These are phyloP conservation scores for Calypte anna DNA, from an alignment of 2,113 vertebrate genomes.

Conservation along the genomic window DNA sequence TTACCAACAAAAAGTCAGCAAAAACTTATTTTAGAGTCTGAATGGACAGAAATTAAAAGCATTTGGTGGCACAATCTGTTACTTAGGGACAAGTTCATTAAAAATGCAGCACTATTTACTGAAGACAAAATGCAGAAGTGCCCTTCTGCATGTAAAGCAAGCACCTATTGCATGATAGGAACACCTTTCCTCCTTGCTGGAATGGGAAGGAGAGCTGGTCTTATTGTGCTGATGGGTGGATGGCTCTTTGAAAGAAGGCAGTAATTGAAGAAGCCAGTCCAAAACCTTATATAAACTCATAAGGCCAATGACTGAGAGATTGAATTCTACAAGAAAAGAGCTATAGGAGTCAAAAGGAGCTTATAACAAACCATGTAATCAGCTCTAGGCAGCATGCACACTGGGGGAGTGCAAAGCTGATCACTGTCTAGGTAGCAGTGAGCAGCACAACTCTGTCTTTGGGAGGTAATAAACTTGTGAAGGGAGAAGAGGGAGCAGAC, in stretches of 20 bases:
- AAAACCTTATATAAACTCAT: neutral
- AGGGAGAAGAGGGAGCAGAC: neutral
- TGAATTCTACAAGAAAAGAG: neutral
- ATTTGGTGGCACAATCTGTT: constrained; percentile 10
- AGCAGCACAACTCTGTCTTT: neutral
- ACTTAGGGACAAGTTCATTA: constrained; percentile 41
- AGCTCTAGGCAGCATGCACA: neutral
- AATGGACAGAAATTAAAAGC: constrained; percentile 45
- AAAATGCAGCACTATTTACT: constrained; percentile 48
- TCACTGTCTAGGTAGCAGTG: neutral
- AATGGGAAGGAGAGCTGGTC: neutral
- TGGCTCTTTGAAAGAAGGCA: neutral
- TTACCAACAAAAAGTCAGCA: constrained; percentile 62
- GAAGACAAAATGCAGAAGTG: constrained; percentile 54
- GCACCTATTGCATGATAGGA: neutral
- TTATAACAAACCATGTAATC: neutral
- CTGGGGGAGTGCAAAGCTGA: neutral
- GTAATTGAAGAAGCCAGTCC: neutral
- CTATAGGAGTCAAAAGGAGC: neutral
- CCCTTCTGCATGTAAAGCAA: constrained; percentile 51
- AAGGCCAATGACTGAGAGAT: neutral
- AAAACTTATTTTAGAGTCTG: constrained; percentile 55
- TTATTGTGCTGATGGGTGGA: constrained; percentile 13
- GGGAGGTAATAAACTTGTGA: neutral
- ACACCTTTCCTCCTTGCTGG: neutral